These are phyloP conservation scores for Catamblyrhynchus diadema DNA, from an alignment of 2,797 vertebrate species.

Conservation along the genomic window DNA sequence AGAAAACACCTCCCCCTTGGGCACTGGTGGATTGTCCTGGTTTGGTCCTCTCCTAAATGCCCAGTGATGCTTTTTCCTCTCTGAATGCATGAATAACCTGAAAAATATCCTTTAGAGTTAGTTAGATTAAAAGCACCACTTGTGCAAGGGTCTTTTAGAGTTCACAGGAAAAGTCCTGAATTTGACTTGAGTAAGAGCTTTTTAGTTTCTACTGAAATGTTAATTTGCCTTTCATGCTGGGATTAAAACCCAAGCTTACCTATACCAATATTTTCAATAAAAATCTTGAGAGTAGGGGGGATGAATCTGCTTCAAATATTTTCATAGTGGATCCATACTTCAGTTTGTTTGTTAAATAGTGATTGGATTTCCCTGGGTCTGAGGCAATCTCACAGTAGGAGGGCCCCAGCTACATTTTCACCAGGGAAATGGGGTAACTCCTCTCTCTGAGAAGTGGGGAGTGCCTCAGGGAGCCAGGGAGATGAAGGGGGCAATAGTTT, in stretches of 20 bases:
- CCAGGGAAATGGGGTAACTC: neutral
- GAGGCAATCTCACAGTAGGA: neutral
- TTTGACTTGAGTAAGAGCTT: neutral
- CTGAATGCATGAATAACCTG: neutral
- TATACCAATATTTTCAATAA: neutral
- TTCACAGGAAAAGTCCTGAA: neutral
- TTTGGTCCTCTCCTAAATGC: neutral
- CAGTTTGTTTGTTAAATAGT: neutral
- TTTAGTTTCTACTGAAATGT: neutral
- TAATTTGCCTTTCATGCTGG: neutral
- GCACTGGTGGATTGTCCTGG: neutral
- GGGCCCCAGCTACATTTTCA: no score
- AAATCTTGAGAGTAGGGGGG: rapidly evolving
- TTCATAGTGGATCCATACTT: neutral
- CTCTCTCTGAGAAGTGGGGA: neutral
- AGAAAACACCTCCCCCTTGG: neutral
- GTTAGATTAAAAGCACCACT: neutral
- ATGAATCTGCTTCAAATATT: neutral
- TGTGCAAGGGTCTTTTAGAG: neutral
- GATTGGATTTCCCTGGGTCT: neutral
- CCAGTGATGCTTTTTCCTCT: neutral
- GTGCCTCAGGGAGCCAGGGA: neutral
- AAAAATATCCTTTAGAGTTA: neutral
- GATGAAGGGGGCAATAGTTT: neutral
- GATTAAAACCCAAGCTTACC: neutral